Percentiles rank a stretch among this genome's conserved stretches.
Evolutionary conservation across 2,888 invertebrate genomes (phyloP).

Genomic region (Coremacera marginata): DNA sequence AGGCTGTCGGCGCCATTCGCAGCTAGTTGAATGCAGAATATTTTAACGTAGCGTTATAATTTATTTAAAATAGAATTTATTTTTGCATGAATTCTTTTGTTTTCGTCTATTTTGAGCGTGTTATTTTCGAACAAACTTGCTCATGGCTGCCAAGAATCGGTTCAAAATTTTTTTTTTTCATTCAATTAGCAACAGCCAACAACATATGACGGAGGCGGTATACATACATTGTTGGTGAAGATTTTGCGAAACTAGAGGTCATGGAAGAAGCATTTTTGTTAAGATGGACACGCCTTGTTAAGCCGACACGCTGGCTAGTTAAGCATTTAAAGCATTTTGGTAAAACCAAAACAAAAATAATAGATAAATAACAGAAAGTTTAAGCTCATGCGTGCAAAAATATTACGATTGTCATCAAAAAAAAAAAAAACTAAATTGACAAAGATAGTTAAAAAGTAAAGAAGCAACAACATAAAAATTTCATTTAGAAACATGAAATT

Average conservation of each 20-base stretch:
- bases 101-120: constrained; percentile 6
- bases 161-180: not conserved
- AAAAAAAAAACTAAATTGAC: no score
- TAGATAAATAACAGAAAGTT: not conserved
- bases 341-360: not conserved
- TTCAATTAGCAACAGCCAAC: not conserved
- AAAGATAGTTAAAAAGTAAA: no score
- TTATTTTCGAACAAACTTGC: not conserved
- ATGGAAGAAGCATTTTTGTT: not conserved
- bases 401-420: no score
- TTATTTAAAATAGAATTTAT: constrained; percentile 20
- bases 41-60: not conserved
- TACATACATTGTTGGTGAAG: not conserved
- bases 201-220: not conserved
- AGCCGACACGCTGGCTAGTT: no score
- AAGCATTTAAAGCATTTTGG: not conserved
- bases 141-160: not conserved
- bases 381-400: not conserved
- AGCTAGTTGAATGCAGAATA: not conserved
- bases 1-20: not conserved
- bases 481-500: no score
- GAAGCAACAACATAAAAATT: no score
- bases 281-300: not conserved
- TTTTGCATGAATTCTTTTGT: constrained; percentile 20
- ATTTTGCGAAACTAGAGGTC: not conserved